Evolutionary conservation across 2,888 invertebrate species (phyloP).

Genomic region (Parasteatoda lunata): DNA sequence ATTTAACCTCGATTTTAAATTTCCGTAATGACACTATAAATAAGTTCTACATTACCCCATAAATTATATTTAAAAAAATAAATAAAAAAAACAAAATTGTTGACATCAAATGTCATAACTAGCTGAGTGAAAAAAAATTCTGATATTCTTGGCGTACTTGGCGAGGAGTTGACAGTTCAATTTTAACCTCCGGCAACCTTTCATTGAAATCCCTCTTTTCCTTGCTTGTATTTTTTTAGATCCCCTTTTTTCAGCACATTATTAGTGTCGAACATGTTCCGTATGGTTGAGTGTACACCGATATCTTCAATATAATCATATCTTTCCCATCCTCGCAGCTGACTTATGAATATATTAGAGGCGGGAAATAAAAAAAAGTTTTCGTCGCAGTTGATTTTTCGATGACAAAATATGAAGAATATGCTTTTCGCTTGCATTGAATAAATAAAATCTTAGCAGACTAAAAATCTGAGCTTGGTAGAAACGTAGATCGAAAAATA

Average conservation of each 20-base stretch:
- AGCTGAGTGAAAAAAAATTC: not conserved
- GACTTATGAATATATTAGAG: slow-evolving; percentile 51
- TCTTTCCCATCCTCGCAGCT: slow-evolving; percentile 11
- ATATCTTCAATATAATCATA: not conserved
- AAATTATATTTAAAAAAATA: no score
- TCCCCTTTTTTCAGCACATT: slow-evolving; percentile 9
- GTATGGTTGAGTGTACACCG: not conserved
- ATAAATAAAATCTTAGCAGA: not conserved
- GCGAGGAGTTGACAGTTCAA: slow-evolving; percentile 2
- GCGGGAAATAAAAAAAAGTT: not conserved
- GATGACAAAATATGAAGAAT: not conserved
- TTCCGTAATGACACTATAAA: no score
- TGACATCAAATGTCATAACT: no score
- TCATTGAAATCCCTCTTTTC: slow-evolving; percentile 18
- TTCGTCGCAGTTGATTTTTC: not conserved
- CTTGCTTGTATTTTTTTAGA: slow-evolving; percentile 1
- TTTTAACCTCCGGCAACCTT: slow-evolving; percentile 29
- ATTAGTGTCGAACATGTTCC: not conserved
- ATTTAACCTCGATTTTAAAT: no score
- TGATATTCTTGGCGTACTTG: slow-evolving; percentile 45
- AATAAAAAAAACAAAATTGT: no score
- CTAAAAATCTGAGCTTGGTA: no score
- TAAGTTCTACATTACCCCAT: no score
- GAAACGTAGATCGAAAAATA: no score
- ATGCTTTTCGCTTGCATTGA: not conserved